Evolutionary conservation across 35 echinoderm and acorn worm species (phyloP).

Genomic region (Patiria miniata): DNA sequence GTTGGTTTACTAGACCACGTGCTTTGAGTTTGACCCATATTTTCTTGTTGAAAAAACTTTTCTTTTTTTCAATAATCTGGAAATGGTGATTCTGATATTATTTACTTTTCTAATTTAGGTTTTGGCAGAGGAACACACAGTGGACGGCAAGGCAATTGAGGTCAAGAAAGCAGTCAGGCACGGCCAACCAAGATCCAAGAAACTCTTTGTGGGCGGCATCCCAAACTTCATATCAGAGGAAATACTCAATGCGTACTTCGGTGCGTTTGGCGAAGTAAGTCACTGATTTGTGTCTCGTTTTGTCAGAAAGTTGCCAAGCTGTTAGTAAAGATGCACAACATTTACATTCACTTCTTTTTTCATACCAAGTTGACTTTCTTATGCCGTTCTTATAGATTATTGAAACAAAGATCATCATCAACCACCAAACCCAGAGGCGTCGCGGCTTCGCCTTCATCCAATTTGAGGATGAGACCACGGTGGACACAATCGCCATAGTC

Average conservation of each 20-base stretch:
- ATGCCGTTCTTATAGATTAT: background rate
- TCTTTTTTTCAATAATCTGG: no score
- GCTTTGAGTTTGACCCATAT: no score
- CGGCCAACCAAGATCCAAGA: constrained; percentile 5
- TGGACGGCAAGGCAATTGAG: background rate
- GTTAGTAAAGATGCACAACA: no score
- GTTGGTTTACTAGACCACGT: no score
- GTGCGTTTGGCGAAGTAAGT: background rate
- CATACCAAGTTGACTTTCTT: no score
- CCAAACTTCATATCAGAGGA: constrained; percentile 4
- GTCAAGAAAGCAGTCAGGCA: constrained; percentile 1
- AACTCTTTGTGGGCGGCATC: constrained; percentile 3
- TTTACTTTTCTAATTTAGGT: background rate
- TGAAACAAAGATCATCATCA: background rate
- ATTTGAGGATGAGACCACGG: background rate
- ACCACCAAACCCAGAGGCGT: background rate
- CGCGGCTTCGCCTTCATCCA: constrained; percentile 4
- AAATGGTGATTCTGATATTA: no score
- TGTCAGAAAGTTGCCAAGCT: no score
- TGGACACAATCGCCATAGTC: background rate
- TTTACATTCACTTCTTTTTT: no score
- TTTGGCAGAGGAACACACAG: background rate
- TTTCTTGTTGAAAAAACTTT: no score
- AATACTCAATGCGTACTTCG: background rate
- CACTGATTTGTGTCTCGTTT: no score